Evolutionary conservation across 2,113 vertebrate genomes (phyloP).

Genomic region (Dasyurus viverrinus): DNA sequence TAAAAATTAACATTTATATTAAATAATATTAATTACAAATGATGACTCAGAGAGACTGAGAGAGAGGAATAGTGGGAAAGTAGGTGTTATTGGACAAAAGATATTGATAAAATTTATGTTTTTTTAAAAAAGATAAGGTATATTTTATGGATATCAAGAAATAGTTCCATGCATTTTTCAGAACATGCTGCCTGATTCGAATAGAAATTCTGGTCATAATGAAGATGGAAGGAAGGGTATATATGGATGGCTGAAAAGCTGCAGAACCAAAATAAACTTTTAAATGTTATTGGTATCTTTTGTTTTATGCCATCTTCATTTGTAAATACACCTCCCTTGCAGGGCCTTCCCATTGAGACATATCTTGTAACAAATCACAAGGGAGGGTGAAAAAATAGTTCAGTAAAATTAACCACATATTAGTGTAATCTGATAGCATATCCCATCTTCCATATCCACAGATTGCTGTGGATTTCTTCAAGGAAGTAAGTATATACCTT

Average conservation of each 20-base stretch:
- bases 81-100: not conserved
- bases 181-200: conserved; percentile 56
- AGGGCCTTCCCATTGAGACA: not conserved
- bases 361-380: not conserved
- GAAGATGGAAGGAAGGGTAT: not conserved
- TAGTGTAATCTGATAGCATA: not conserved
- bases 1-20: not conserved
- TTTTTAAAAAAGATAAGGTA: not conserved
- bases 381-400: not conserved
- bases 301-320: not conserved
- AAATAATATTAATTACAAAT: not conserved
- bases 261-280: not conserved
- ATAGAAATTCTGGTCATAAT: not conserved
- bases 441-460: not conserved
- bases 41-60: not conserved
- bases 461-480: no score
- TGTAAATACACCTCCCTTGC: not conserved
- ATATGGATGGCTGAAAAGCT: conserved; percentile 3
- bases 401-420: not conserved
- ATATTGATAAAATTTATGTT: not conserved
- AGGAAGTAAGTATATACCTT: not conserved
- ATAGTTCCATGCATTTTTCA: not conserved
- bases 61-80: not conserved
- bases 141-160: not conserved
- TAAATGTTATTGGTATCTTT: not conserved